These are phyloP conservation scores for Xylophagus ater DNA, from an alignment of 2,888 invertebrate genomes.

Conservation along the genomic window DNA sequence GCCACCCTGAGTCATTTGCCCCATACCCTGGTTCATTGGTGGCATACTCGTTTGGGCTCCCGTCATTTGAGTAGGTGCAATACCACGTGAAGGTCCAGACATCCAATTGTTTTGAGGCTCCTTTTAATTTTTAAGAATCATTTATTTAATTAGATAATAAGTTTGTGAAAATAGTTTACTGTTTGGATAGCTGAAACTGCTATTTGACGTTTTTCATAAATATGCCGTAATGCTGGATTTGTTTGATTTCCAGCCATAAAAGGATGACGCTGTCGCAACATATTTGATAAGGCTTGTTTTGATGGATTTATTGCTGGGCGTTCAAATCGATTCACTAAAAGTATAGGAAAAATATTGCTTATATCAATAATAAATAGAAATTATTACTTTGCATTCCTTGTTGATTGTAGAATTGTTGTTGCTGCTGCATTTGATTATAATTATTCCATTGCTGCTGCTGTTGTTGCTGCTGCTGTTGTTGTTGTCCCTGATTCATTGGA, in stretches of 20 bases:
- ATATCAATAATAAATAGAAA: not conserved
- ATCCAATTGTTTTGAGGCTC: no score
- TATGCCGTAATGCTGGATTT: no score
- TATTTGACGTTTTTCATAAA: no score
- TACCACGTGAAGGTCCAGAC: conserved; percentile 33
- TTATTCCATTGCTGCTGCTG: conserved; percentile 34
- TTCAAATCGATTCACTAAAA: conserved; percentile 37
- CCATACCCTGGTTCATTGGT: conserved; percentile 39
- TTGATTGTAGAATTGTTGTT: conserved; percentile 31
- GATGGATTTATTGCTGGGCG: conserved; percentile 53
- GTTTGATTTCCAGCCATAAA: conserved; percentile 32
- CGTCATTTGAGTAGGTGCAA: conserved; percentile 40
- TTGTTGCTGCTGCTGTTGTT: conserved; percentile 40
- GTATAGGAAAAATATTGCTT: no score
- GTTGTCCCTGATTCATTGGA: conserved; percentile 39
- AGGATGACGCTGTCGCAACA: conserved; percentile 69
- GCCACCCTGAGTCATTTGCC: conserved; percentile 28
- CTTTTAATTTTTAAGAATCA: no score
- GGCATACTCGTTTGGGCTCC: conserved; percentile 40
- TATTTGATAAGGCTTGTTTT: conserved; percentile 76
- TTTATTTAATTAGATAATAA: no score
- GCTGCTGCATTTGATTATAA: conserved; percentile 32
- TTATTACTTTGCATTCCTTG: conserved; percentile 33
- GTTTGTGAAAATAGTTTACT: no score
- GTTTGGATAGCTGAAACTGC: no score